These are phyloP conservation scores for Zonitis immaculata DNA, from an alignment of 2,888 invertebrate genomes.

Conservation along the genomic window DNA sequence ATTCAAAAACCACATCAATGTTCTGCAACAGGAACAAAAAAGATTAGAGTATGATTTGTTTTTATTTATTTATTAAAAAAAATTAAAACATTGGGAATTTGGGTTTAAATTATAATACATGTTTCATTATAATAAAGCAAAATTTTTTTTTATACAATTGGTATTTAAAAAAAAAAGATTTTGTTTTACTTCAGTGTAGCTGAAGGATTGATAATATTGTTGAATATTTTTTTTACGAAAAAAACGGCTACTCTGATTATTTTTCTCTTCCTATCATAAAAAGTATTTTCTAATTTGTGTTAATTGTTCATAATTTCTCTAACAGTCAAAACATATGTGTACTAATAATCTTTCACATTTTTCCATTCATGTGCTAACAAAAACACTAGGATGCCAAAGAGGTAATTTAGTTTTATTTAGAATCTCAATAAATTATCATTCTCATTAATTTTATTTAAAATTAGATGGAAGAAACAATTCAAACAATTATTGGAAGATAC, in stretches of 20 bases:
- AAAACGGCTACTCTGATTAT: not conserved
- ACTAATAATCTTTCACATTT: constrained; percentile 16
- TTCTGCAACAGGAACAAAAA: constrained; percentile 87
- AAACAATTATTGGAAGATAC: constrained; percentile 89
- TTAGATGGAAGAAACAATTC: constrained; percentile 90
- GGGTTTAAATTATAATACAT: constrained; percentile 15
- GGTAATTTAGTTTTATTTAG: constrained; percentile 41
- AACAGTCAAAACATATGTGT: not conserved
- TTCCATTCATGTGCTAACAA: constrained; percentile 20
- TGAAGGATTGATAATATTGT: too few species aligned
- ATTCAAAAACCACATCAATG: constrained; percentile 86
- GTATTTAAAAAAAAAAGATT: not conserved
- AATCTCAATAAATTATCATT: constrained; percentile 1
- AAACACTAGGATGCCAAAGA: constrained; percentile 52
- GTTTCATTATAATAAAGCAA: not conserved
- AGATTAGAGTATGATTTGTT: constrained; percentile 68
- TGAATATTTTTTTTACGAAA: too few species aligned
- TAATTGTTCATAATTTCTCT: not conserved
- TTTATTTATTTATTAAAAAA: constrained; percentile 27
- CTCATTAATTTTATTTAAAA: constrained; percentile 18
- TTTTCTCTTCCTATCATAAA: not conserved
- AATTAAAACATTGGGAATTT: constrained; percentile 8
- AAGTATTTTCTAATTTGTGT: not conserved
- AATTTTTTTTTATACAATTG: not conserved
- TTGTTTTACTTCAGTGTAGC: not conserved